These are phyloP conservation scores for Thalassarche chlororhynchos DNA, from an alignment of 2,113 vertebrate genomes.

Conservation along the genomic window DNA sequence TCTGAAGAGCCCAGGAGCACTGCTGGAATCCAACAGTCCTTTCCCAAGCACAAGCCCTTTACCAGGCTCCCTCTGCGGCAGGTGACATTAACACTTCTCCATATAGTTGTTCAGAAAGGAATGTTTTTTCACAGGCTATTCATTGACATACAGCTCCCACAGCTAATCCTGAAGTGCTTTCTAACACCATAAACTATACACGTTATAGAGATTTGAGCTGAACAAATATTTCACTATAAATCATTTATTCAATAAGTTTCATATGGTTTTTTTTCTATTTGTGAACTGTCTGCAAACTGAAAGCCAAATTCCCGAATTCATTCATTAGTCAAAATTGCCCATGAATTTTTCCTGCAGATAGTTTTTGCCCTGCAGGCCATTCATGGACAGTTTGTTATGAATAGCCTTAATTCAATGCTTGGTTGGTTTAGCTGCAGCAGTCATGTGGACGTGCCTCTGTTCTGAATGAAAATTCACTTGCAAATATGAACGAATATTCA, in stretches of 20 bases:
- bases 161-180: conserved; percentile 40
- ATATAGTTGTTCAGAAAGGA: background rate
- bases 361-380: conserved; percentile 54
- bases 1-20: background rate
- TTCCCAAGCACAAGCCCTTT: background rate
- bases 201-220: background rate
- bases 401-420: conserved; percentile 64
- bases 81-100: background rate
- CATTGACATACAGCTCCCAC: conserved; percentile 22
- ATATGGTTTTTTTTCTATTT: background rate
- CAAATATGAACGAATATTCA: conserved; percentile 6
- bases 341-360: conserved; percentile 43
- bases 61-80: background rate
- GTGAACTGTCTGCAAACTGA: conserved; percentile 20
- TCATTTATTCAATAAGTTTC: conserved; percentile 34
- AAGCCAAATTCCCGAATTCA: conserved; percentile 41
- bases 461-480: conserved; percentile 52
- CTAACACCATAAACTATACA: background rate
- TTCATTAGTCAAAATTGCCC: conserved; percentile 59
- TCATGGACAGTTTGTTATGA: conserved; percentile 60
- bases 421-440: conserved; percentile 50
- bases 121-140: background rate
- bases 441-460: background rate
- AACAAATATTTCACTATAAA: conserved; percentile 37
- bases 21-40: background rate